Evolutionary conservation across 2,113 vertebrate species (phyloP).

Genomic region (Tragulus kanchil): DNA sequence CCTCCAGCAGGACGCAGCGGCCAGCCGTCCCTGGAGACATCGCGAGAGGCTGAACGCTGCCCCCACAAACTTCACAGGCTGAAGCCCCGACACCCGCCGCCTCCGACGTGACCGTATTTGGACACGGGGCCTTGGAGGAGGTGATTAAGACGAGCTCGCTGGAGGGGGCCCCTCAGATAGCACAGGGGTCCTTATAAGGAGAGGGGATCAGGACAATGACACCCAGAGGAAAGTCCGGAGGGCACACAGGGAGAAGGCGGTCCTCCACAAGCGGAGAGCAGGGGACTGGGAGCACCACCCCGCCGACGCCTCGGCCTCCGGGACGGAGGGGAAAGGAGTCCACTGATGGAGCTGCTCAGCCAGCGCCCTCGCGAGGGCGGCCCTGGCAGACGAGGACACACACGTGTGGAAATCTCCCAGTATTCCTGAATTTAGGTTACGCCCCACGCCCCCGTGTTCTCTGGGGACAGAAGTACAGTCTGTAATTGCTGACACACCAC

Average conservation of each 20-base stretch:
- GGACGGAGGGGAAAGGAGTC: neutral
- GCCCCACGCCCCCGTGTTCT: fast-evolving
- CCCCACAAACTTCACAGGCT: fast-evolving
- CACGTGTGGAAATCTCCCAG: neutral
- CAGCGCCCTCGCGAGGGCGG: neutral
- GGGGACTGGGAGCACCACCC: neutral
- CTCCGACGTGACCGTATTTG: fast-evolving
- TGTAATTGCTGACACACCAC: neutral
- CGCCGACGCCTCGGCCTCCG: neutral
- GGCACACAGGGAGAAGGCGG: neutral
- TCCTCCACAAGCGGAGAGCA: fast-evolving
- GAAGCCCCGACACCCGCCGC: neutral
- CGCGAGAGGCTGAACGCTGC: neutral
- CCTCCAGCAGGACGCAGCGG: fast-evolving
- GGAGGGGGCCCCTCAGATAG: fast-evolving
- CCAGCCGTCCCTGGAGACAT: neutral
- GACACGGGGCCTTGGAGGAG: neutral
- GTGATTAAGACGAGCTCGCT: neutral
- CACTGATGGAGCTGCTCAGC: neutral
- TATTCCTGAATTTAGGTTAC: fast-evolving
- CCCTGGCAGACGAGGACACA: neutral
- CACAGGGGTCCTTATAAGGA: neutral
- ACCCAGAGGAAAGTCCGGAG: too few species aligned
- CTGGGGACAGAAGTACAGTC: neutral
- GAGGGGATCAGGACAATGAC: neutral